Conservation (phyloP, 1,140 invertebrate genomes). For the Drosophila grimshawi region DNA sequence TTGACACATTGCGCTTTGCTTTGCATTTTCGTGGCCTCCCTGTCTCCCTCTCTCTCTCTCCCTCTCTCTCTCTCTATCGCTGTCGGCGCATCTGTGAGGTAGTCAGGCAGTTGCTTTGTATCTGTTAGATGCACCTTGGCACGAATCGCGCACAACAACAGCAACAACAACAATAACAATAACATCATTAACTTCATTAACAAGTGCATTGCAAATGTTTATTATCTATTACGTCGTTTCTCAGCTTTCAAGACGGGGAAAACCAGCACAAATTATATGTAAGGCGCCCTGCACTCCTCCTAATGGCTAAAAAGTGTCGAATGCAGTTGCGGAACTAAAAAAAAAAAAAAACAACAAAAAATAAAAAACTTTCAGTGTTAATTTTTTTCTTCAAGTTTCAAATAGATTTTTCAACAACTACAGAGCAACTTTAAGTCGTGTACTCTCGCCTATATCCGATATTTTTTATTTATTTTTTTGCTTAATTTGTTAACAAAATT, state of each 20-base stretch:
- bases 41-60: not conserved
- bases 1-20: conserved; percentile 49
- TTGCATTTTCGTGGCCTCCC: conserved; percentile 31
- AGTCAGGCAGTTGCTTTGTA: conserved; percentile 28
- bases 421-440: not conserved
- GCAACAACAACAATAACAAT: conserved; percentile 53
- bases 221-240: conserved; percentile 49
- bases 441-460: not conserved
- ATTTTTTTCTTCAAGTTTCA: not conserved
- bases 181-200: conserved; percentile 70
- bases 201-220: conserved; percentile 63
- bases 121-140: conserved; percentile 68
- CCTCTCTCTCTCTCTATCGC: not conserved
- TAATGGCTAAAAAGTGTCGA: too few relatives aligned
- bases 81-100: conserved; percentile 11
- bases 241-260: conserved; percentile 9
- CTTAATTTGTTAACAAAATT: conserved; percentile 10
- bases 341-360: too few relatives aligned
- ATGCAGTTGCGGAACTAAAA: too few relatives aligned
- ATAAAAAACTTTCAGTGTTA: too few relatives aligned
- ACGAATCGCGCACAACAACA: conserved; percentile 62
- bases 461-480: not conserved
- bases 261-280: too few relatives aligned
- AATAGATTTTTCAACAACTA: not conserved
- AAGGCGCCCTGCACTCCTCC: too few relatives aligned